Base-by-base conservation (phyloP, 1,140 invertebrate genomes). In the Schlechtendalia chinensis region DNA sequence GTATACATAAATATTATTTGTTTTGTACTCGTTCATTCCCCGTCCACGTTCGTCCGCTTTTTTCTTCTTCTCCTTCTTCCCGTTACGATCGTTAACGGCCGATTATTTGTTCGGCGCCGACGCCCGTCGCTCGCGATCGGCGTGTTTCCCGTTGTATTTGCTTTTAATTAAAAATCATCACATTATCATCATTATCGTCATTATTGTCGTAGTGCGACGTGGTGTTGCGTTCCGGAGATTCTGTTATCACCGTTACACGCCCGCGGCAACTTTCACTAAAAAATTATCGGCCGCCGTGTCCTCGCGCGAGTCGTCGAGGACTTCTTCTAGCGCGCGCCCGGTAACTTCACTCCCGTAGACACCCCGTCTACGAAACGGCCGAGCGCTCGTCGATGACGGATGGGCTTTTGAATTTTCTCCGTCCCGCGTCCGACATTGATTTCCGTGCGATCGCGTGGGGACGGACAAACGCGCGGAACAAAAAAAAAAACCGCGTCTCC, bases 131-230 rank as follows among this genome's bases (percentile, higher is more conserved):
- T 19, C 61, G 61, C 61, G 58, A 11, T 29, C 19, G 11, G 32
- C 12, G 72, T 58, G 16, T 29, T 58, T 24, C 50, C 5, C 29
- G 32, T 47, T 39, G 11, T 47, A 61, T 79, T 79, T 50, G 47
- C 45, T 79, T 63, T 79, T 79, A 63, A 79, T 79, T 79, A 79
- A 79, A 79, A 77, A 59, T 3, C 39, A 69, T 69, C 27, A 50
- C 47, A 47, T 47, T 69, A 69, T 69, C 47, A 69, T 47, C 47
- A 45, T 65, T 65, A 22, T 45, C 6, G 24, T 67, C 22, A 65
- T 65, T 65, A 65, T 69, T 47, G 11, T 19, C 32, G 29, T 27
- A 47, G 39, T 79, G 50, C 6, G 8, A 10, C 16, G 6, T 56
- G 29, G 56, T 61, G 56, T 75, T 50, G 29, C 56, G 14, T 39